These are phyloP conservation scores for Thereva unica DNA, from an alignment of 2,888 invertebrate genomes.

Conservation along the genomic window DNA sequence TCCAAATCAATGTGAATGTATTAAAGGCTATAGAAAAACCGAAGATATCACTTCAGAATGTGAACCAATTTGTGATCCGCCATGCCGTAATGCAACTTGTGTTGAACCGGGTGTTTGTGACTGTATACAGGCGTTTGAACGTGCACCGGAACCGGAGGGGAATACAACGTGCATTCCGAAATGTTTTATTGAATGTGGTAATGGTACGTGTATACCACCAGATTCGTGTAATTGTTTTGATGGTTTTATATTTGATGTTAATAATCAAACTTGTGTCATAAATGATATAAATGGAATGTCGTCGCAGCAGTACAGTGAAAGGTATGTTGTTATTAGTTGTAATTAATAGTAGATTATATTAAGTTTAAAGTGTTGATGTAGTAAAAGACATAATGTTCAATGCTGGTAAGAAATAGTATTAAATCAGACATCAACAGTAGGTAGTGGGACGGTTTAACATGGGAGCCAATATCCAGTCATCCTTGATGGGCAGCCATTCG, in stretches of 20 bases:
- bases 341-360: no score
- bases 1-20: constrained; percentile 52
- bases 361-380: no score
- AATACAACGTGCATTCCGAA: constrained; percentile 21
- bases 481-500: no score
- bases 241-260: constrained; percentile 13
- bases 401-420: no score
- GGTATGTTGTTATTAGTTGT: no score
- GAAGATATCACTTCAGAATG: constrained; percentile 22
- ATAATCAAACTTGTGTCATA: constrained; percentile 9
- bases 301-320: no score
- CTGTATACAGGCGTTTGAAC: constrained; percentile 28
- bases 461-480: no score
- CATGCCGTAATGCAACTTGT: constrained; percentile 37
- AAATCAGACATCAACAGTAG: no score
- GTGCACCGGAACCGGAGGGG: background rate
- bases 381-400: no score
- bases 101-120: constrained; percentile 24
- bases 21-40: constrained; percentile 44
- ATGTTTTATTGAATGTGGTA: constrained; percentile 26
- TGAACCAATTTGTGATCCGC: constrained; percentile 27
- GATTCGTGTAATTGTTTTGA: constrained; percentile 20
- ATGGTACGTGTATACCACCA: constrained; percentile 28
- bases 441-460: no score
- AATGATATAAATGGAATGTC: no score